Evolutionary conservation across 2,888 invertebrate genomes (phyloP), one percentile per base, ranked within the genome.

Genomic region (Drosophila neotestacea): DNA sequence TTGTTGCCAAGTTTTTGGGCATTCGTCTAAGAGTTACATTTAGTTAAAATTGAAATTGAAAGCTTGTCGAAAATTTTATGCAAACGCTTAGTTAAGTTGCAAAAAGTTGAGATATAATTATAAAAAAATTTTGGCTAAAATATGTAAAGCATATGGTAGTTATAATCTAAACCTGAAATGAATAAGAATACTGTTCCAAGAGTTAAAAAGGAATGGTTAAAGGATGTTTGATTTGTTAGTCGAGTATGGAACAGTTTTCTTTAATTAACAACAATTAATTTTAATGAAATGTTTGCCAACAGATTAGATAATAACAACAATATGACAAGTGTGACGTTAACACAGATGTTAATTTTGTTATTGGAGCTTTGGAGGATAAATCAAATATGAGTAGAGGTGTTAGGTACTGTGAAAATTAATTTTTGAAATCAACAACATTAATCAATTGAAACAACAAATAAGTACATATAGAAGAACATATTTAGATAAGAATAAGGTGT

Each of bases 31-130:
- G 32, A 71, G 62, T 77, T 65, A 71, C 50, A 34, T 71, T 75
- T 67, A 62, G 71, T 63, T 70, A 55, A 73, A 73, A 32, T 69
- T 63, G 7, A 66, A 70, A 73, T 71, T 65, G 51, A 67, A 79
- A 88, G 81, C 84, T 72, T 73, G 64, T 81, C 55, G 70, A 44
- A 70, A 82, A 66, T 51, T 64, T 58, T 73, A 75, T 70, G 74
- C 69, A 73, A 73, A 68, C 61, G 75, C 74, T 79, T 68, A 64
- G 63, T 77, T 67, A 73, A 54, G 36, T 59, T 48, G 62, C 62
- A 30, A 52, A 56, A 46, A 64, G 32, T 44, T 44, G 9, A 42
- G 27, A 56, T 56, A 66, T 48, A 73, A 52, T 60, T 58, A 59
- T 46, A 55, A 36, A 63, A 72, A 42, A 55, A 44, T 44, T 46